phyloP scores from a whole-genome alignment of 2,113 vertebrate species.

The Mobula hypostoma region DNA sequence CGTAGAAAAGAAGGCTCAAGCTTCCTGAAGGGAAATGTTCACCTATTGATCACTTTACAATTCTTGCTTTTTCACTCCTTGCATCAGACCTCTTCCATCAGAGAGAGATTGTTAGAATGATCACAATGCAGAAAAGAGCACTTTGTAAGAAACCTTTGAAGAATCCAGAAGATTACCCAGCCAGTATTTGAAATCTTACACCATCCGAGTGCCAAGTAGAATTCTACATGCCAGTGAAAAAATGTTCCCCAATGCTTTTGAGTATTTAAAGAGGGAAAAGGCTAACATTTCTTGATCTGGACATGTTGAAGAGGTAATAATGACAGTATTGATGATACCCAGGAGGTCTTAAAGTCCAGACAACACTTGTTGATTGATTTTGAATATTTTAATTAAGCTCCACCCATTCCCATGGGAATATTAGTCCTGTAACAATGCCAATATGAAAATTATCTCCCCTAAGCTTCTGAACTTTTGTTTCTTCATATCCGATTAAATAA shows the following conservation, averaged over 20 bases:
- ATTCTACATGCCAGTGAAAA: background rate
- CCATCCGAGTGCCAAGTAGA: background rate
- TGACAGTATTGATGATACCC: background rate
- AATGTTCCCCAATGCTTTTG: background rate
- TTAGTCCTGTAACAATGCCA: background rate
- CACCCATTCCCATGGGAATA: background rate
- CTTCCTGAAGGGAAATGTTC: background rate
- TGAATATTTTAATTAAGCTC: constrained; percentile 13
- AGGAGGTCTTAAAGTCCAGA: background rate
- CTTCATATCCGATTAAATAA: background rate
- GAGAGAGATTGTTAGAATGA: background rate
- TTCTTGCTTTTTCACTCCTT: background rate
- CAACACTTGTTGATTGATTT: background rate
- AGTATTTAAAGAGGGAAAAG: background rate
- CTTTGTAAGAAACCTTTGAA: background rate
- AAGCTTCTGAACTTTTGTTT: background rate
- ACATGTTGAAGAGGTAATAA: background rate
- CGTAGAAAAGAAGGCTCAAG: background rate
- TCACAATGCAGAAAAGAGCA: background rate
- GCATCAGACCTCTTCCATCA: background rate
- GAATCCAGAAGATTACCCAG: background rate
- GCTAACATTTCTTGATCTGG: too few species aligned
- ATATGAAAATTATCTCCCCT: background rate
- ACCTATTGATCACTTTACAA: background rate
- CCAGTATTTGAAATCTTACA: too few species aligned